Percentiles rank a stretch among this genome's conserved stretches.
These are phyloP conservation scores for Calyptommatus sinebrachiatus DNA, from an alignment of 2,113 vertebrate genomes.

Conservation along the genomic window DNA sequence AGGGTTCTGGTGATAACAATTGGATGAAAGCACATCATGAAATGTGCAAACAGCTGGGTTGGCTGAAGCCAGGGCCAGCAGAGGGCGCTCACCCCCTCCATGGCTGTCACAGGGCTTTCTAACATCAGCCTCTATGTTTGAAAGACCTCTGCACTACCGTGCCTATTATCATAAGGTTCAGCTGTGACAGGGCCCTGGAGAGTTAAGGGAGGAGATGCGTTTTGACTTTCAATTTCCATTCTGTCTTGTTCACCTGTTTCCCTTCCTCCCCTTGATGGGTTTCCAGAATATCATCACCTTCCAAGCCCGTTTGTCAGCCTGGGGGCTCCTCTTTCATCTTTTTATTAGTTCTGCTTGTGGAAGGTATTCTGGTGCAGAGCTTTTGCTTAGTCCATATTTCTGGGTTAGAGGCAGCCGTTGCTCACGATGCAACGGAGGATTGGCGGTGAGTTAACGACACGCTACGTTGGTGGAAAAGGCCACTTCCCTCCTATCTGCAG, in stretches of 20 bases:
- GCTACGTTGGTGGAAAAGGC: slow-evolving; percentile 7
- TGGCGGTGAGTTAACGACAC: slow-evolving; percentile 42
- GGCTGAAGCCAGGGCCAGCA: too few relatives aligned
- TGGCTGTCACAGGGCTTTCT: too few relatives aligned
- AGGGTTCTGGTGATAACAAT: too few relatives aligned
- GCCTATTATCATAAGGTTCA: too few relatives aligned
- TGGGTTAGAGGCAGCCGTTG: slow-evolving; percentile 16
- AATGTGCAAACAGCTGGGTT: too few relatives aligned
- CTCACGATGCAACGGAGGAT: slow-evolving; percentile 15
- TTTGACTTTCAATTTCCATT: slow-evolving; percentile 29
- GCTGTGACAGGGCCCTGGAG: not conserved
- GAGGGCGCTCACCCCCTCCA: too few relatives aligned
- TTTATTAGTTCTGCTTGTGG: slow-evolving; percentile 65
- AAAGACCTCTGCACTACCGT: too few relatives aligned
- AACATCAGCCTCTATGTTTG: too few relatives aligned
- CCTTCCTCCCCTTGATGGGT: slow-evolving; percentile 46
- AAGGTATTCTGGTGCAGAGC: slow-evolving; percentile 50
- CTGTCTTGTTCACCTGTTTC: slow-evolving; percentile 44
- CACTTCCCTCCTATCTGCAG: not conserved
- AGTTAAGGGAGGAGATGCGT: slow-evolving; percentile 26
- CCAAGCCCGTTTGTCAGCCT: slow-evolving; percentile 58
- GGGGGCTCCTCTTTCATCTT: slow-evolving; percentile 55
- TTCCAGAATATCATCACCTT: slow-evolving; percentile 31
- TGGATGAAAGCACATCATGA: too few relatives aligned
- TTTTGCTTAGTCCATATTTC: slow-evolving; percentile 48